phyloP scores from a whole-genome alignment of 1,140 invertebrate species.

The Chironomus tepperi region DNA sequence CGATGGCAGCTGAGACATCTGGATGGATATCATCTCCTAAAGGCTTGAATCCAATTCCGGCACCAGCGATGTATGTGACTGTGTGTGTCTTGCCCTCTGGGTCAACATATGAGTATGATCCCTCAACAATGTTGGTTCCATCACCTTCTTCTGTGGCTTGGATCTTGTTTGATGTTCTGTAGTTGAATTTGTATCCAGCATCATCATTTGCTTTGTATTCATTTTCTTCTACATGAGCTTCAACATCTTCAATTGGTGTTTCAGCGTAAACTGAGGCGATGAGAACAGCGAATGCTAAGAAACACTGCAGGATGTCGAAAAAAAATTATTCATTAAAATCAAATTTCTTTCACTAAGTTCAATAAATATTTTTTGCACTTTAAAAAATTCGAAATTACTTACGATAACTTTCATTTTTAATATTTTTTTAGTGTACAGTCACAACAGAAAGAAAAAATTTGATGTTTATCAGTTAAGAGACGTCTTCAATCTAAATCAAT shows the following conservation, averaged over 20 bases:
- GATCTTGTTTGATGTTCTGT: conserved; percentile 2
- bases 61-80: conserved; percentile 17
- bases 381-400: not conserved
- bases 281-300: not conserved
- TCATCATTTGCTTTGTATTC: not conserved
- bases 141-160: conserved; percentile 14
- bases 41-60: conserved; percentile 6
- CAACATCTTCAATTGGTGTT: not conserved
- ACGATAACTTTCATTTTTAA: conserved; percentile 22
- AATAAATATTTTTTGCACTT: no score
- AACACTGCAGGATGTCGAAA: not conserved
- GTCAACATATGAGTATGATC: conserved; percentile 11
- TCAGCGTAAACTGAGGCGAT: conserved; percentile 12
- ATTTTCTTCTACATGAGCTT: not conserved
- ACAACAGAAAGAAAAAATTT: not conserved
- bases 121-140: conserved; percentile 1
- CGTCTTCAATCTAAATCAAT: conserved; percentile 1
- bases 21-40: not conserved
- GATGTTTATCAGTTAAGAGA: not conserved
- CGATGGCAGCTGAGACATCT: not conserved
- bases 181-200: not conserved
- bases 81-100: not conserved
- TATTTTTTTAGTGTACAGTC: not conserved
- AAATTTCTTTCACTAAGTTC: no score
- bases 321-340: not conserved